Evolutionary conservation across 2,888 invertebrate species (phyloP).

Genomic region (Troglohyphantes excavatus): DNA sequence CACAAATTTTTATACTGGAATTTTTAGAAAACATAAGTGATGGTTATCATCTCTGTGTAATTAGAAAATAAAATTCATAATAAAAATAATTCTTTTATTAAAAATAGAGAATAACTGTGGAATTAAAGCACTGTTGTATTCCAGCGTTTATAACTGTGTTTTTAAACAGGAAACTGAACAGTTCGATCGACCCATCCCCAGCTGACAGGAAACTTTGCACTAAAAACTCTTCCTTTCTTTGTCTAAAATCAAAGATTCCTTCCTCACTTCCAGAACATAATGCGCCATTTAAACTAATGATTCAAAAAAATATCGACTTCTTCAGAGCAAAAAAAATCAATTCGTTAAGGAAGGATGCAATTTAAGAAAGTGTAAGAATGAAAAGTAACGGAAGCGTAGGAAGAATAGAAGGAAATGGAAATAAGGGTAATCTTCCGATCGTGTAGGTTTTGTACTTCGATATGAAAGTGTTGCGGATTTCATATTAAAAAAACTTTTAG

Average conservation of each 20-base stretch:
- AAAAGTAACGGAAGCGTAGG: conserved; percentile 7
- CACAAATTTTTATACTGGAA: too few species aligned
- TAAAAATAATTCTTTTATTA: too few species aligned
- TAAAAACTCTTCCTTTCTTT: conserved; percentile 6
- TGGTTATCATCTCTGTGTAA: too few species aligned
- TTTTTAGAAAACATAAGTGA: too few species aligned
- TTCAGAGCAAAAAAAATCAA: neutral
- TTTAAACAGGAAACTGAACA: neutral
- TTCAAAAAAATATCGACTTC: neutral
- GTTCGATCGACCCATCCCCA: neutral
- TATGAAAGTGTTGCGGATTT: too few species aligned
- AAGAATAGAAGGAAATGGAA: conserved; percentile 1
- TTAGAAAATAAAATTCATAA: too few species aligned
- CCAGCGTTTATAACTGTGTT: too few species aligned
- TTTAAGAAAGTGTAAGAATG: conserved; percentile 6
- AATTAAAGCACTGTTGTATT: too few species aligned
- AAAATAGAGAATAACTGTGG: too few species aligned
- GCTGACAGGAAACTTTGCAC: neutral
- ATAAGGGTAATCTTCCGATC: neutral
- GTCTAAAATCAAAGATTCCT: neutral
- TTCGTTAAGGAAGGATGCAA: neutral
- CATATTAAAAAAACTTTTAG: too few species aligned
- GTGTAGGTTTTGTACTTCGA: neutral
- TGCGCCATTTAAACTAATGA: neutral
- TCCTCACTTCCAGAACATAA: neutral